Percentiles rank a stretch among this genome's conserved stretches.
Evolutionary conservation across 2,797 vertebrate species (phyloP).

Genomic region (Saxicola maurus): DNA sequence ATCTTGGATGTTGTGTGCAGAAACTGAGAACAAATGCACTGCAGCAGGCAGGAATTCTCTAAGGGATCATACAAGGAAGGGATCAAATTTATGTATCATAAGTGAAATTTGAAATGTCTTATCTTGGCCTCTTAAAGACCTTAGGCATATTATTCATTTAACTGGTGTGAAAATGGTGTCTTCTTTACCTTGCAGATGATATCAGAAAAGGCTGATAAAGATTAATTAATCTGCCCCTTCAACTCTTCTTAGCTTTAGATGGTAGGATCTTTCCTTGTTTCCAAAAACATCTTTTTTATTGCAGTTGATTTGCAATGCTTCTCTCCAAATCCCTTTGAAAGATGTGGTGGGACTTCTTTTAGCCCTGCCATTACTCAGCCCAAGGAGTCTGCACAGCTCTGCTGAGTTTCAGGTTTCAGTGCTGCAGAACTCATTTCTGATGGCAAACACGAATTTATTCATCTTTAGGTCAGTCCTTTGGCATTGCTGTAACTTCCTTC

Average conservation of each 20-base stretch:
- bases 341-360: background rate
- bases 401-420: slow-evolving; percentile 25
- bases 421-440: slow-evolving; percentile 43
- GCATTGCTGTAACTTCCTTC: background rate
- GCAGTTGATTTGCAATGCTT: background rate
- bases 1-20: background rate
- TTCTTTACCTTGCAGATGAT: background rate
- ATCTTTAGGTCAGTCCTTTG: slow-evolving; percentile 11
- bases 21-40: background rate
- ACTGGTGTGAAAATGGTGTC: background rate
- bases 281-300: background rate
- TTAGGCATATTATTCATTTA: background rate
- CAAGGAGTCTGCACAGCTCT: background rate
- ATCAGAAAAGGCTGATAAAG: background rate
- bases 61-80: background rate
- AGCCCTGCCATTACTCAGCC: background rate
- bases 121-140: background rate
- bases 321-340: background rate
- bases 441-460: background rate
- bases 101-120: background rate
- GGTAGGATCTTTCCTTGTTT: background rate
- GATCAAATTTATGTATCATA: background rate
- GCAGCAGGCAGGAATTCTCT: background rate
- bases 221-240: background rate
- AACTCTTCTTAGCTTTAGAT: background rate